Base-by-base conservation (phyloP, 2,113 vertebrate genomes). In the Cariama cristata region DNA sequence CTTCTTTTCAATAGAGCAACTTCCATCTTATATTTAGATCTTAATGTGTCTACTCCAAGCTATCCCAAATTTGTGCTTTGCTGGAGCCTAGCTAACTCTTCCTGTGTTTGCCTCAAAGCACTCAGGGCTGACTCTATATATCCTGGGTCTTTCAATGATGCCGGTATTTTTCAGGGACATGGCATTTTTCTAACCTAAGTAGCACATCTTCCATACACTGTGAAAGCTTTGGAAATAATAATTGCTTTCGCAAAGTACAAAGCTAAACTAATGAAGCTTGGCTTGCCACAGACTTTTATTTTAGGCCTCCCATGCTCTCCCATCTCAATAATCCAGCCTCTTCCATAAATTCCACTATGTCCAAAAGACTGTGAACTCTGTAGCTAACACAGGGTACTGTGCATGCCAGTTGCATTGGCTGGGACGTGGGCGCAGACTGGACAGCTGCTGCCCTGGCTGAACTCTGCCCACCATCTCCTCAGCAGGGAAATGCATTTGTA, bases 241-340 rank as follows among this genome's bases (percentile, higher is more conserved):
- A 93, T 63, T 75, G 32, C 47, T 77, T 77, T 50, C 23, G 24
- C 44, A 49, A 80, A 74, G 32, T 71, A 73, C 6, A 53, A 83
- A 90, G 45, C 27, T 71, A 90, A 94, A 69, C 22, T 86, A 93
- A 92, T 86, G 83, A 96, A 88, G 82, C 62, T 91, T 86, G 79
- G 59, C 72, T 83, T 95, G 79, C 30, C 76, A 76, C 50, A 76
- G 35, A 82, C 79, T 92, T 96, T 66, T 73, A 44, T 79, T 45
- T 72, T 19, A 64, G 75, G 49, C 35, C 19, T 95, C 86, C 45
- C 10, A 2, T 79, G 42, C 44, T 80, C 32, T 88, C 60, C 80
- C 30, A 24, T 17, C 56, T 85, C 8, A 8, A 17, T 30, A 81
- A 89, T 33, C 16, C 68, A 94, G 23, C 21, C 69, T 87, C 56